Percentiles rank a stretch among this genome's conserved stretches.
Conservation (phyloP, 2,797 vertebrate species). For the Vespertilio murinus region DNA sequence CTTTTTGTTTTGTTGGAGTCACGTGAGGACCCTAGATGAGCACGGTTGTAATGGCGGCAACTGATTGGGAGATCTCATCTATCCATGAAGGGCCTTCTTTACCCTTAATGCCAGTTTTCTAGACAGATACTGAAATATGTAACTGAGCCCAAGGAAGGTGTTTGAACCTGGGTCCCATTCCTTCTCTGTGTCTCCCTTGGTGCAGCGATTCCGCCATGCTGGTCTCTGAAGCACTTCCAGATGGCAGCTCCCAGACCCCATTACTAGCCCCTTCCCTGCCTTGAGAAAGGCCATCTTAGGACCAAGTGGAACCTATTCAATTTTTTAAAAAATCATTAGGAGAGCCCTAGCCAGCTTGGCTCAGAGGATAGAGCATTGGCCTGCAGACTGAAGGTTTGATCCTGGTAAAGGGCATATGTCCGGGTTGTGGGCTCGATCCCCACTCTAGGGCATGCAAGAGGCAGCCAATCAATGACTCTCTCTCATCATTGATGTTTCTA, state of each 20-base stretch:
- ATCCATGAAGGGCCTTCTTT: neutral
- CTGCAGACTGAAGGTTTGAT: too few relatives aligned
- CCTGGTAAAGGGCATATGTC: too few relatives aligned
- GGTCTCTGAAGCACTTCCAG: neutral
- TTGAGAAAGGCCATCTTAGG: neutral
- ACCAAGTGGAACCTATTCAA: neutral
- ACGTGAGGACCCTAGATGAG: neutral
- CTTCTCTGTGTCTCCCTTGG: neutral
- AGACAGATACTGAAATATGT: neutral
- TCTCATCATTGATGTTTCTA: too few relatives aligned
- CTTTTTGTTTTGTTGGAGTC: neutral
- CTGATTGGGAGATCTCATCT: neutral
- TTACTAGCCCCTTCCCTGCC: neutral
- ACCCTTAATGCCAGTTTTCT: neutral
- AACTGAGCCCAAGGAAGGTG: neutral
- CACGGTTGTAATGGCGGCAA: neutral
- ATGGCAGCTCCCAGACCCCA: neutral
- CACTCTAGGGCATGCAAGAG: too few relatives aligned
- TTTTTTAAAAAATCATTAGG: neutral
- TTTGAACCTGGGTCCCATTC: neutral
- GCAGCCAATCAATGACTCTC: too few relatives aligned
- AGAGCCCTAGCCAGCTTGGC: neutral
- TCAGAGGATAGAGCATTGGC: too few relatives aligned
- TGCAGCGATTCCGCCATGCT: neutral
- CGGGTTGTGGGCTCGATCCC: too few relatives aligned